phyloP scores from a whole-genome alignment of 2,888 invertebrate genomes.

The Subacronicta megacephala region DNA sequence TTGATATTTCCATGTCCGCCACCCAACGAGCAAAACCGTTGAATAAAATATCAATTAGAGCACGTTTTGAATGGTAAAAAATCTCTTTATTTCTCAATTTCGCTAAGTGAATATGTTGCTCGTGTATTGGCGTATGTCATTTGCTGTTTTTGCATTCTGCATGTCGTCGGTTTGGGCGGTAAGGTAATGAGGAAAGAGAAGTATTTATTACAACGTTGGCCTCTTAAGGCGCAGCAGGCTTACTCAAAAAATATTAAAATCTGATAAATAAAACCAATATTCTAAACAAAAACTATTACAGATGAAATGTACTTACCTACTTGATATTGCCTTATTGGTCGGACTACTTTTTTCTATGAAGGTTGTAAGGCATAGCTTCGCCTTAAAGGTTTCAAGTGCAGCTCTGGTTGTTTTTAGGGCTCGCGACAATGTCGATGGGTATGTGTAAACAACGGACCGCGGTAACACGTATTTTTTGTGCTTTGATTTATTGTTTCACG shows the following conservation, averaged over 20 bases:
- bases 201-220: conserved; percentile 79
- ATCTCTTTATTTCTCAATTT: conserved; percentile 87
- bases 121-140: conserved; percentile 83
- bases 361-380: conserved; percentile 54
- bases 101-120: conserved; percentile 80
- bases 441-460: conserved; percentile 83
- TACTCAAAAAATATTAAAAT: conserved; percentile 33
- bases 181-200: conserved; percentile 84
- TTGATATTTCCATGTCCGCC: conserved; percentile 81
- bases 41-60: conserved; percentile 89
- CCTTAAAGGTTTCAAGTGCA: conserved; percentile 71
- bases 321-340: conserved; percentile 44
- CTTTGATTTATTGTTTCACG: conserved; percentile 87
- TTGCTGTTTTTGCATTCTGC: conserved; percentile 81
- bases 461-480: conserved; percentile 87
- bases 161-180: conserved; percentile 84
- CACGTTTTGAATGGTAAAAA: conserved; percentile 78
- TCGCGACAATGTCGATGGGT: conserved; percentile 81
- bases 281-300: conserved; percentile 49
- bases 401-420: conserved; percentile 70
- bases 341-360: conserved; percentile 44
- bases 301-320: conserved; percentile 41
- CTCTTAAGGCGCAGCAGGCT: conserved; percentile 63
- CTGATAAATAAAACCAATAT: conserved; percentile 26
- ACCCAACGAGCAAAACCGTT: conserved; percentile 84